These are phyloP conservation scores for Plagodis dolabraria DNA, from an alignment of 2,888 invertebrate genomes.

Conservation along the genomic window DNA sequence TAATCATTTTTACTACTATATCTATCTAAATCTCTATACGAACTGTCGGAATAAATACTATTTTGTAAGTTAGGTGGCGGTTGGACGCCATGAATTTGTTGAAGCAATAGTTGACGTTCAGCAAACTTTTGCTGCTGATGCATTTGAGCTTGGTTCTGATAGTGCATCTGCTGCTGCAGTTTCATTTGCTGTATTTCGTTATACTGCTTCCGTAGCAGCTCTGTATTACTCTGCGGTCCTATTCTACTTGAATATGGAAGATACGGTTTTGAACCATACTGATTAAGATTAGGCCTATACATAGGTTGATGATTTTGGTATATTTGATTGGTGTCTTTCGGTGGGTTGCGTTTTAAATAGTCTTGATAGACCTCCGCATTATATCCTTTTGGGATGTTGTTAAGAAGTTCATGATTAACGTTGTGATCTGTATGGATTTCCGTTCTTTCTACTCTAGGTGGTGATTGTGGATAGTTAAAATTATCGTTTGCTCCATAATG, in stretches of 20 bases:
- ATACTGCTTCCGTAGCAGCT: constrained; percentile 85
- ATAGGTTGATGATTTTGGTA: constrained; percentile 83
- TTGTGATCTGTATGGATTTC: constrained; percentile 75
- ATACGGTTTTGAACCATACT: constrained; percentile 79
- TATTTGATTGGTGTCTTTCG: constrained; percentile 83
- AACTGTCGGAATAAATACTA: constrained; percentile 78
- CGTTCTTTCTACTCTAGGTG: constrained; percentile 72
- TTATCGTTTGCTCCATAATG: constrained; percentile 85
- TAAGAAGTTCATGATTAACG: constrained; percentile 75
- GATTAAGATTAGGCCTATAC: constrained; percentile 77
- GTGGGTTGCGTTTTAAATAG: constrained; percentile 83
- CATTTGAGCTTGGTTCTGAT: constrained; percentile 86
- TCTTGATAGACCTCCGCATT: constrained; percentile 85
- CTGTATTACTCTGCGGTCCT: constrained; percentile 85
- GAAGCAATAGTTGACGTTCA: constrained; percentile 85
- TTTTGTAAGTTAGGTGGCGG: constrained; percentile 80
- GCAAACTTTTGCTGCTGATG: constrained; percentile 88
- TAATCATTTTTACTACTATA: constrained; percentile 63
- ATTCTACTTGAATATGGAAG: constrained; percentile 80
- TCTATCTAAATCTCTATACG: constrained; percentile 76
- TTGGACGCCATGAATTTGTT: constrained; percentile 85
- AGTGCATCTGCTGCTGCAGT: constrained; percentile 86
- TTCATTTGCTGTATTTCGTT: constrained; percentile 88
- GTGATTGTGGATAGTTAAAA: constrained; percentile 81
- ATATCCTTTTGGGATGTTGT: constrained; percentile 81